phyloP scores from a whole-genome alignment of 2,797 vertebrate species.

The Enteromius unitaeniatus region DNA sequence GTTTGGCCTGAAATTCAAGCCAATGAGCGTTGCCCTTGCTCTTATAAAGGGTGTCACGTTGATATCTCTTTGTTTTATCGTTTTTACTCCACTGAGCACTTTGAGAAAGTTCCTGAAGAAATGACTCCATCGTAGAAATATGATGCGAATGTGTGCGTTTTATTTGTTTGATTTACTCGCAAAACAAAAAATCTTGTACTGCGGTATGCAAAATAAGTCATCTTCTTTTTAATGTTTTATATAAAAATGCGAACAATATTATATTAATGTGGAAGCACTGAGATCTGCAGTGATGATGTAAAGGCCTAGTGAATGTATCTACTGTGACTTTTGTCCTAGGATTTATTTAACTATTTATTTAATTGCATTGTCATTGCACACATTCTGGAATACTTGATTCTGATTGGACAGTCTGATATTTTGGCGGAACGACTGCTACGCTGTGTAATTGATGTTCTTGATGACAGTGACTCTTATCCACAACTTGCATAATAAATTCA shows the following conservation, averaged over 20 bases:
- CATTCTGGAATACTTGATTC: constrained; percentile 5
- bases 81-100: constrained; percentile 21
- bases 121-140: not conserved
- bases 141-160: not conserved
- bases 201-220: not conserved
- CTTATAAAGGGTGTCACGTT: not conserved
- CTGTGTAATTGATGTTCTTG: not conserved
- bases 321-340: not conserved
- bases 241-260: not conserved
- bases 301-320: constrained; percentile 16
- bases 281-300: not conserved
- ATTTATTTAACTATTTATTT: not conserved
- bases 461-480: not conserved
- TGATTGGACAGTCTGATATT: not conserved
- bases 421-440: not conserved
- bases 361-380: constrained; percentile 2
- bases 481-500: not conserved
- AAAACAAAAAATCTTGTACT: not conserved
- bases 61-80: not conserved
- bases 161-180: not conserved
- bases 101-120: constrained; percentile 6
- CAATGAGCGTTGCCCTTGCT: not conserved
- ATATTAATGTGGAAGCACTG: not conserved
- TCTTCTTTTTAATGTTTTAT: not conserved
- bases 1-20: not conserved